Percentiles rank a stretch among this genome's conserved stretches.
These are phyloP conservation scores for Tanytarsus gracilentus DNA, from an alignment of 2,888 invertebrate genomes.

Conservation along the genomic window DNA sequence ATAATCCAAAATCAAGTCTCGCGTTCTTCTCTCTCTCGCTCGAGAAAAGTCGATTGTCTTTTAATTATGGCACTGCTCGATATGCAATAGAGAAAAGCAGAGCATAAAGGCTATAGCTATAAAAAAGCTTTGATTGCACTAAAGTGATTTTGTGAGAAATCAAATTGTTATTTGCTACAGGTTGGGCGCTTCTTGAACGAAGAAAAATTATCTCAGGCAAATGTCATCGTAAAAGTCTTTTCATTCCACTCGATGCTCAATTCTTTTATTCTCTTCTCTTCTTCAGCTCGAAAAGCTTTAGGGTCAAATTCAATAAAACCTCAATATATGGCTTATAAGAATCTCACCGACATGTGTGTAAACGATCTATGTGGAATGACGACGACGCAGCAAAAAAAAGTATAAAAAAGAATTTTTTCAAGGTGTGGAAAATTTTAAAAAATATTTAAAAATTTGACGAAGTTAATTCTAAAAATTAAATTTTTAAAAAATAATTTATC, in stretches of 20 bases:
- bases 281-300: background rate
- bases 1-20: conserved; percentile 19
- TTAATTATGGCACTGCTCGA: conserved; percentile 13
- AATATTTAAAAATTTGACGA: too few species aligned
- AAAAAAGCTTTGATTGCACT: too few species aligned
- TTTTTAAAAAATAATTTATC: too few species aligned
- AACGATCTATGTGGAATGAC: background rate
- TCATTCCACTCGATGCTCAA: background rate
- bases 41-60: too few species aligned
- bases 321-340: background rate
- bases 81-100: too few species aligned
- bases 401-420: too few species aligned
- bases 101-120: too few species aligned
- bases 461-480: too few species aligned
- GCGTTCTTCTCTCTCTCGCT: too few species aligned
- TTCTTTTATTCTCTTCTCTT: background rate
- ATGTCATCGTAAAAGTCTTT: conserved; percentile 16
- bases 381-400: background rate
- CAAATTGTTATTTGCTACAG: too few species aligned
- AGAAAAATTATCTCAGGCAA: conserved; percentile 12
- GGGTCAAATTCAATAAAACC: conserved; percentile 21
- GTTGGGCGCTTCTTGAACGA: conserved; percentile 5
- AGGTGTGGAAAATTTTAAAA: too few species aligned
- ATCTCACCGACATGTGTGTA: background rate
- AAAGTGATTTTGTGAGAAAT: too few species aligned